phyloP scores from a whole-genome alignment of 2,113 vertebrate species.

The Bothrops jararaca region DNA sequence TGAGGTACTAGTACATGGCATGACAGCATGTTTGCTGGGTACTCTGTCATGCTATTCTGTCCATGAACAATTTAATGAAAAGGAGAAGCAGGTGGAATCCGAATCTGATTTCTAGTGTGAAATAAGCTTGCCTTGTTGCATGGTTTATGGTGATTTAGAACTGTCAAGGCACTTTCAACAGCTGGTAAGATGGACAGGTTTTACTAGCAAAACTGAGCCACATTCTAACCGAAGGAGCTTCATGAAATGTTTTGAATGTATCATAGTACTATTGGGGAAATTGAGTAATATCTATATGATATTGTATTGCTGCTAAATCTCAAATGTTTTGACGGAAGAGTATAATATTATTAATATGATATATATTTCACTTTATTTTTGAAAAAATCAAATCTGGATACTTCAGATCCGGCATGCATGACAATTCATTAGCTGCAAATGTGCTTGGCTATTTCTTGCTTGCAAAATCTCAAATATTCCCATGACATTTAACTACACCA shows the following conservation, averaged over 20 bases:
- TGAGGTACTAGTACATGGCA: conserved; percentile 44
- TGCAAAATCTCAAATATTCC: neutral
- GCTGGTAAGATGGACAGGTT: conserved; percentile 28
- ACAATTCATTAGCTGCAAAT: neutral
- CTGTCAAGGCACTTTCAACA: conserved; percentile 19
- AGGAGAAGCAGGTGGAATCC: conserved; percentile 30
- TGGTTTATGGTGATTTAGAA: conserved; percentile 35
- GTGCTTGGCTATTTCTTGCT: neutral
- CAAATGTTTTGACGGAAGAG: conserved; percentile 23
- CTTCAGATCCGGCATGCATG: neutral
- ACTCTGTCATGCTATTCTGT: conserved; percentile 43
- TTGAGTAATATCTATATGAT: neutral
- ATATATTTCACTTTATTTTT: neutral
- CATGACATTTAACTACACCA: neutral
- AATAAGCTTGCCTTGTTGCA: conserved; percentile 35
- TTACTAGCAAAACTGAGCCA: conserved; percentile 28
- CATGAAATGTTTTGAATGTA: conserved; percentile 1
- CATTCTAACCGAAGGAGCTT: neutral
- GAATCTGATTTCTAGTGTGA: conserved; percentile 54
- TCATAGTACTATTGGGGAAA: conserved; percentile 25
- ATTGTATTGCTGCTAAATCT: conserved; percentile 30
- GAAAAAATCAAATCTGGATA: neutral
- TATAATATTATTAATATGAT: neutral
- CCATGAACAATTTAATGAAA: conserved; percentile 39
- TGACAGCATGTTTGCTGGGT: conserved; percentile 34